Conservation (phyloP, 2,888 invertebrate species). For the Branchellion lobata region DNA sequence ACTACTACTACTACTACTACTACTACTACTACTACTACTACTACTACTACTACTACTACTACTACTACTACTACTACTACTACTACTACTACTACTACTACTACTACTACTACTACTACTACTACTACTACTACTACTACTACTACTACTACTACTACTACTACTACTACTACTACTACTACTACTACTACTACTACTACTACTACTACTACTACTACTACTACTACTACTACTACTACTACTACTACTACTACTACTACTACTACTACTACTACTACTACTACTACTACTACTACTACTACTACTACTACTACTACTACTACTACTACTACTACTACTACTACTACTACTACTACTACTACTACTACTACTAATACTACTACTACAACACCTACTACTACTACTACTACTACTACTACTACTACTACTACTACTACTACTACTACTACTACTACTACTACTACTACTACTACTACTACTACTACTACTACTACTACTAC, state of each 20-base stretch:
- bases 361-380: no score
- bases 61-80: conserved; percentile 24
- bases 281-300: conserved; percentile 34
- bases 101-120: conserved; percentile 23
- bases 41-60: conserved; percentile 5
- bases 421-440: conserved; percentile 32
- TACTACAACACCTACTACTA: no score
- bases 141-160: conserved; percentile 29
- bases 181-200: conserved; percentile 23
- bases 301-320: conserved; percentile 32
- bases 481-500: conserved; percentile 32
- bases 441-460: conserved; percentile 34
- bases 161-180: conserved; percentile 25
- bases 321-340: conserved; percentile 32
- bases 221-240: conserved; percentile 28
- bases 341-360: conserved; percentile 15
- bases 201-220: conserved; percentile 27
- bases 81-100: conserved; percentile 26
- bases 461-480: conserved; percentile 32
- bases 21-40: background rate
- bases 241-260: conserved; percentile 25
- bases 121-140: conserved; percentile 26
- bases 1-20: background rate
- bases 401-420: conserved; percentile 28
- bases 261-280: conserved; percentile 32